Base-by-base conservation (phyloP, 1,140 invertebrate species). In the Elymnias hypermnestra region DNA sequence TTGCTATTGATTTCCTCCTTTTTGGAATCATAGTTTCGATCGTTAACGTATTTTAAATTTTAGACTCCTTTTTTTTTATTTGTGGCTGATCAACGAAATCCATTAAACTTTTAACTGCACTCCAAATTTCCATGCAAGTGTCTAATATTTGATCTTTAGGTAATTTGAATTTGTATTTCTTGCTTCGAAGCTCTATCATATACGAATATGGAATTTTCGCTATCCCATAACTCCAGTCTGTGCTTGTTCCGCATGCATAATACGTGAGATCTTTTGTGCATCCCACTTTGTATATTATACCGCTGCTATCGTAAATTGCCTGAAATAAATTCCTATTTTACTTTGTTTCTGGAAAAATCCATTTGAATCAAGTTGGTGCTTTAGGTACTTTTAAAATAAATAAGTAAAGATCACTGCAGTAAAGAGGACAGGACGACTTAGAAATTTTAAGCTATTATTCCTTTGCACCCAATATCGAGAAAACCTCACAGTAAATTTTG, bases 181-280 rank as follows among this genome's bases (percentile, higher is more conserved):
- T 77, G 25, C 92, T 91, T 1, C 92, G 85, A 9, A 95, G 75
- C 70, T 95, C 94, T 25, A 94, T 85, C 44, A 91, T 90, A 52
- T 89, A 95, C 0, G 90, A 87, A 48, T 92, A 91, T 18, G 90
- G 90, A 6, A 92, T 89, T 7, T 89, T 88, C 0, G 86, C 87
- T 5, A 76, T 84, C 0, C 83, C 89, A 70, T 92, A 90, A 3
- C 88, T 90, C 91, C 91, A 94, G 61, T 94, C 93, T 36, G 89
- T 89, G 43, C 90, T 91, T 2, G 90, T 90, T 5, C 92, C 92
- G 21, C 91, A 89, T 10, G 91, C 90, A 26, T 63, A 66, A 53
- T 88, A 85, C 0, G 78, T 85, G 23, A 85, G 17, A 72, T 84
- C 78, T 47, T 78, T 85, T 1, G 78, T 83, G 15, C 60, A 71